These are phyloP conservation scores for Phainopepla nitens DNA, from an alignment of 2,113 vertebrate genomes.

Conservation along the genomic window DNA sequence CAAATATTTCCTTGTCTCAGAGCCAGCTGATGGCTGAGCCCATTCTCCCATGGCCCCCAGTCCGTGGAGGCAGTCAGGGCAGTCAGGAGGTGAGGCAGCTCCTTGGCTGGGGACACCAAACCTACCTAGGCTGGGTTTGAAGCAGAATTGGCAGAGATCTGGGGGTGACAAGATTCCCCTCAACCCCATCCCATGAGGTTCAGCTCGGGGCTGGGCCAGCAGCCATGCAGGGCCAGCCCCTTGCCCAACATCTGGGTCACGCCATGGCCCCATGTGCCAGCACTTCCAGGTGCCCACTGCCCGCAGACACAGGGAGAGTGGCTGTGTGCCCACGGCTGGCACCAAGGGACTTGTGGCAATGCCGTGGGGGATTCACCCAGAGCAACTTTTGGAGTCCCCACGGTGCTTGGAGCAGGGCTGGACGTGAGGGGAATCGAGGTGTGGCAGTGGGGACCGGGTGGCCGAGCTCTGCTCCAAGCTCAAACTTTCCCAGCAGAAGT, in stretches of 20 bases:
- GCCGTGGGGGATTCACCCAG: not conserved
- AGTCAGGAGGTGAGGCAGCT: not conserved
- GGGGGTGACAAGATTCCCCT: not conserved
- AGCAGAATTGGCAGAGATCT: not conserved
- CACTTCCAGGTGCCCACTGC: not conserved
- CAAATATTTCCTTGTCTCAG: not conserved
- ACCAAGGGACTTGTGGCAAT: rapidly evolving
- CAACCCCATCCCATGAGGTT: not conserved
- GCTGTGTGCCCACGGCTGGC: rapidly evolving
- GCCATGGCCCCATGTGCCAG: not conserved
- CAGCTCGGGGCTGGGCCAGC: rapidly evolving
- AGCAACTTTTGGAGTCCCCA: rapidly evolving
- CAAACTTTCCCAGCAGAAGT: constrained; percentile 3
- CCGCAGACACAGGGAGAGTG: not conserved
- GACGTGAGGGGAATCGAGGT: rapidly evolving
- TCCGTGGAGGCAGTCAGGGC: rapidly evolving
- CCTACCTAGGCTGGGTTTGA: not conserved
- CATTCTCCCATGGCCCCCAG: rapidly evolving
- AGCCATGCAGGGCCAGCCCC: not conserved
- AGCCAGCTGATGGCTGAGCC: not conserved
- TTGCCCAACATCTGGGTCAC: not conserved
- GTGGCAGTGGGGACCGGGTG: rapidly evolving
- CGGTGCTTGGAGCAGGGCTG: not conserved
- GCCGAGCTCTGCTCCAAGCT: rapidly evolving
- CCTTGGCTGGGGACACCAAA: not conserved